Evolutionary conservation across 2,888 invertebrate species (phyloP).

Genomic region (Agonopterix heracliana): DNA sequence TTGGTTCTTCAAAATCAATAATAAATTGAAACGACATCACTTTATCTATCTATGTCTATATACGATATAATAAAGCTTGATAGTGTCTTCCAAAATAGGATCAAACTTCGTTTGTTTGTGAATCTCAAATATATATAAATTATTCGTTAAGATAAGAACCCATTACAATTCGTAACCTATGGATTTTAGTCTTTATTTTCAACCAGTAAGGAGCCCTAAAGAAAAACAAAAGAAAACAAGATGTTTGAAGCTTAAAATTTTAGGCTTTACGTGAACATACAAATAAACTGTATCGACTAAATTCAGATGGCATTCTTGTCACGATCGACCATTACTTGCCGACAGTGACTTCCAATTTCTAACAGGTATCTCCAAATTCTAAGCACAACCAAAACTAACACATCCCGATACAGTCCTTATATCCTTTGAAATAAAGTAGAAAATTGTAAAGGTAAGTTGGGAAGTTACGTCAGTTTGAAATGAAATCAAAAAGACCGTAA

Average conservation of each 20-base stretch:
- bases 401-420: slow-evolving; percentile 29
- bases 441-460: not conserved
- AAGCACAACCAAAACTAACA: slow-evolving; percentile 24
- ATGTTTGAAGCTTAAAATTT: not conserved
- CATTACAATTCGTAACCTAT: no score
- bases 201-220: no score
- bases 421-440: slow-evolving; percentile 3
- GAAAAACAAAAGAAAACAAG: no score
- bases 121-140: no score
- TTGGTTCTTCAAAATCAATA: no score
- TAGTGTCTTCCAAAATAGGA: no score
- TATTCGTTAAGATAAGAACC: no score
- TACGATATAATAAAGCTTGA: no score
- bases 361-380: not conserved
- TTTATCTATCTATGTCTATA: no score
- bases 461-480: slow-evolving; percentile 23
- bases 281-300: slow-evolving; percentile 41
- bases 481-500: slow-evolving; percentile 39
- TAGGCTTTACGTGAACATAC: not conserved
- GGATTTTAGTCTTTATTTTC: no score
- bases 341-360: slow-evolving; percentile 74
- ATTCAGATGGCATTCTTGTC: slow-evolving; percentile 65
- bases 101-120: no score
- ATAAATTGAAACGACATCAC: no score
- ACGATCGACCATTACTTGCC: slow-evolving; percentile 72